A percentile compares a stretch with the other conserved stretches of the same genome.
Conservation (phyloP, 2,888 invertebrate genomes). For the Andrena trimmerana region DNA sequence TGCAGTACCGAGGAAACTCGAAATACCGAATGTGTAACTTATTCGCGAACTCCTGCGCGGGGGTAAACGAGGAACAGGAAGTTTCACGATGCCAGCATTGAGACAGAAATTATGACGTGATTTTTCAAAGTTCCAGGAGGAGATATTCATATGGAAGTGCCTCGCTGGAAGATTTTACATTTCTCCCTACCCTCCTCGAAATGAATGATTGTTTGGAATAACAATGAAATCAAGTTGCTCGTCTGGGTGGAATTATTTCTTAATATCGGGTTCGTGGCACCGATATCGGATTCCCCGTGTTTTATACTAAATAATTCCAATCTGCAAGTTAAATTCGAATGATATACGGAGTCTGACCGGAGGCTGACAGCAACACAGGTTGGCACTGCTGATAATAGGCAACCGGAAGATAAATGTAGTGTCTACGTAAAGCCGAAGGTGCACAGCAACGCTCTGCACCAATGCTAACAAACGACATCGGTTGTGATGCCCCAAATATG, state of each 20-base stretch:
- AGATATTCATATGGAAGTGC: no score
- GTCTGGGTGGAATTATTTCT: background rate
- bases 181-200: no score
- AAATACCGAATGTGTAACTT: no score
- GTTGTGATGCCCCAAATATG: constrained; percentile 6
- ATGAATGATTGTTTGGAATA: no score
- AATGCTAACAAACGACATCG: constrained; percentile 21
- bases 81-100: no score
- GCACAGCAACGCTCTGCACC: background rate
- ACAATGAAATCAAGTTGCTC: no score
- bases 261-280: background rate
- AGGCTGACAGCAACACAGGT: constrained; percentile 7
- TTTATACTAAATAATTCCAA: background rate
- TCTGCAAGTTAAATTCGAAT: background rate
- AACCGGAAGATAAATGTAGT: constrained; percentile 39
- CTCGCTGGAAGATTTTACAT: no score
- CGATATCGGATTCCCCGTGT: background rate
- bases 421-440: constrained; percentile 22
- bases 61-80: no score
- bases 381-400: constrained; percentile 17
- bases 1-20: no score
- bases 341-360: constrained; percentile 7
- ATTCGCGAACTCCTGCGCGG: no score
- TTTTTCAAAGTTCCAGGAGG: no score
- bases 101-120: no score